Base-by-base conservation (phyloP, 2,888 invertebrate genomes). In the Agrotis ipsilon region DNA sequence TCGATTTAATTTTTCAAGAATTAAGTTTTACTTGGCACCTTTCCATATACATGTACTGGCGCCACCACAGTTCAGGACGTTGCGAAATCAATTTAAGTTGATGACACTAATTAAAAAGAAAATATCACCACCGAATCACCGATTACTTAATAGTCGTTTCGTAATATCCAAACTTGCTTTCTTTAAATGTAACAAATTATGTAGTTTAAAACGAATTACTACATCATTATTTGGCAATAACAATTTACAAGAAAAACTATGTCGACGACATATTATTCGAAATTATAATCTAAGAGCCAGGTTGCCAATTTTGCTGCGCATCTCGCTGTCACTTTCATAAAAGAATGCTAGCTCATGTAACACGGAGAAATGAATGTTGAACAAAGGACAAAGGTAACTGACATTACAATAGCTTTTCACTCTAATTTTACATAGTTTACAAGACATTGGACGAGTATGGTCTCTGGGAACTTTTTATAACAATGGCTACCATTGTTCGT, bases 351-450 rank as follows among this genome's bases (percentile, higher is more conserved):
- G 24, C 60, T 63, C 16, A 21, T 24, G 51, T 55, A 68, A 57
- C 27, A 45, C 46, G 19, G n/a, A 68, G 51, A 68, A 77, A 45
- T 61, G 19, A 62, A 27, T 68, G 58, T 65, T 60, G 57, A 60
- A 81, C 69, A 76, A 82, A 72, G 69, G 68, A 79, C 69, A 72
- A 72, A 54, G 52, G 52, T 19, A 69, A 48, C 46, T 19, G 59
- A 61, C 45, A 63, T 76, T 46, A 71, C 21, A 64, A 71, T 52
- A 68, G 60, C 63, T 78, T 80, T 80, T 73, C 83, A 84, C 78
- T 84, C 66, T 72, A 75, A 75, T 78, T 75, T 77, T 66, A 68
- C 48, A 75, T 58, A 72, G 80, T 84, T 81, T 78, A 79, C 77
- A 78, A 55, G 70, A 77, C 58, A 60, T 66, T 58, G 54, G 49